Conservation (phyloP, 1,140 invertebrate species). For the Panulirus ornatus region DNA sequence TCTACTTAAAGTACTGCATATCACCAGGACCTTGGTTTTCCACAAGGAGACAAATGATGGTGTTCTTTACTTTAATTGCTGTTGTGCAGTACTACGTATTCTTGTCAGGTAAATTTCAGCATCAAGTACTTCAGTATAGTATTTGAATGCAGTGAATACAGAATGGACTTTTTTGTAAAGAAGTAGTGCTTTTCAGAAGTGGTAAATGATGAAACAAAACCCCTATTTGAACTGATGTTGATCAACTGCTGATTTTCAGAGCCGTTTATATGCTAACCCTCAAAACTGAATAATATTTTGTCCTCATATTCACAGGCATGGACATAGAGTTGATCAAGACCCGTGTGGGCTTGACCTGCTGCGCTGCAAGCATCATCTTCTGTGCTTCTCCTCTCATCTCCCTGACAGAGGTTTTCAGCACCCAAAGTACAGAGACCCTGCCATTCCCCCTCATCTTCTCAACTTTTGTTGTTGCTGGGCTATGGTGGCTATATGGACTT, state of each 20-base stretch:
- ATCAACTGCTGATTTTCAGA: too few relatives aligned
- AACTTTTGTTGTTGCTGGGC: conserved; percentile 46
- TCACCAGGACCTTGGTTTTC: conserved; percentile 19
- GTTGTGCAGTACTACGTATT: conserved; percentile 33
- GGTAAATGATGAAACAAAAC: too few relatives aligned
- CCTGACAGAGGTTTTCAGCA: conserved; percentile 50
- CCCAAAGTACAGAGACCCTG: conserved; percentile 38
- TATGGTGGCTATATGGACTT: conserved; percentile 64
- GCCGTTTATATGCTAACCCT: too few relatives aligned
- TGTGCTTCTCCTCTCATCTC: conserved; percentile 62
- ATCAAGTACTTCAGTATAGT: too few relatives aligned
- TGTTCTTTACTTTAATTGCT: not conserved
- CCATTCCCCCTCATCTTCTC: conserved; percentile 54
- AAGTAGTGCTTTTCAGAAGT: too few relatives aligned
- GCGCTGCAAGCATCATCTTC: conserved; percentile 50
- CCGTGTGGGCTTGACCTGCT: conserved; percentile 46
- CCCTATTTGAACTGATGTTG: too few relatives aligned
- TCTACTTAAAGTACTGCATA: conserved; percentile 51
- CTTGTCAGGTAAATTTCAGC: conserved; percentile 58
- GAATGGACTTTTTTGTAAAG: too few relatives aligned
- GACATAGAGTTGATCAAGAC: conserved; percentile 4
- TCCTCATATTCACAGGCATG: not conserved
- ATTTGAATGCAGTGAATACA: too few relatives aligned
- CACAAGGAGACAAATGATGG: conserved; percentile 15
- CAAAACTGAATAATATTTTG: too few relatives aligned